A percentile compares a stretch with the other conserved stretches of the same genome.
Conservation (phyloP, 2,113 vertebrate species). For the Cavia aperea region DNA sequence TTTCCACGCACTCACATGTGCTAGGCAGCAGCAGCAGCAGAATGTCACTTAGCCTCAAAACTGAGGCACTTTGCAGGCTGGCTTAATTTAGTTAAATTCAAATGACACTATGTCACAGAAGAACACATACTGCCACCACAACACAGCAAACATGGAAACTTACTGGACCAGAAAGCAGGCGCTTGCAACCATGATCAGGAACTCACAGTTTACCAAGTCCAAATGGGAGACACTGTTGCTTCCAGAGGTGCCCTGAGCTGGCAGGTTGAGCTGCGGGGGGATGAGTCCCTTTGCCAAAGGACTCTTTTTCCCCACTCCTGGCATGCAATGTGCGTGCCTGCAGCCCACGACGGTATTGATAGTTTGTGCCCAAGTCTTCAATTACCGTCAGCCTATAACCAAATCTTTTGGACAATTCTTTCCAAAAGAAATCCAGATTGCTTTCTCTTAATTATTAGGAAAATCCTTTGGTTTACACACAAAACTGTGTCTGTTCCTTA, state of each 20-base stretch:
- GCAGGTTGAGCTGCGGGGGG: not conserved
- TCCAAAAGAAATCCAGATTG: not conserved
- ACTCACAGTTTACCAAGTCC: not conserved
- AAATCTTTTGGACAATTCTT: not conserved
- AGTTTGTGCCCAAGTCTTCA: not conserved
- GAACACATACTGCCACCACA: not conserved
- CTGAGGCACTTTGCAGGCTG: constrained; percentile 14
- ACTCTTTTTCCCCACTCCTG: not conserved
- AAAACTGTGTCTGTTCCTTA: not conserved
- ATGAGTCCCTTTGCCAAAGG: not conserved
- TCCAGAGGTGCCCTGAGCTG: not conserved
- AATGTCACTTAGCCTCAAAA: not conserved
- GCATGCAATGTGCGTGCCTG: not conserved
- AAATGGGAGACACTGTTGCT: not conserved
- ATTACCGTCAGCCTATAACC: not conserved
- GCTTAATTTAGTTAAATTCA: constrained; percentile 1
- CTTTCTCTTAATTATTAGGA: not conserved
- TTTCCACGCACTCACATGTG: accelerated
- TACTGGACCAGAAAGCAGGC: not conserved
- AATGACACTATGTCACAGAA: not conserved
- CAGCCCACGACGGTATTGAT: not conserved
- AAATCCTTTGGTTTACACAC: not conserved
- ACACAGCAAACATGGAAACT: not conserved
- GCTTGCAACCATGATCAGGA: not conserved
- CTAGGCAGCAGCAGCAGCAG: not conserved